phyloP scores from a whole-genome alignment of 1,140 invertebrate species.

The Bombus pascuorum region DNA sequence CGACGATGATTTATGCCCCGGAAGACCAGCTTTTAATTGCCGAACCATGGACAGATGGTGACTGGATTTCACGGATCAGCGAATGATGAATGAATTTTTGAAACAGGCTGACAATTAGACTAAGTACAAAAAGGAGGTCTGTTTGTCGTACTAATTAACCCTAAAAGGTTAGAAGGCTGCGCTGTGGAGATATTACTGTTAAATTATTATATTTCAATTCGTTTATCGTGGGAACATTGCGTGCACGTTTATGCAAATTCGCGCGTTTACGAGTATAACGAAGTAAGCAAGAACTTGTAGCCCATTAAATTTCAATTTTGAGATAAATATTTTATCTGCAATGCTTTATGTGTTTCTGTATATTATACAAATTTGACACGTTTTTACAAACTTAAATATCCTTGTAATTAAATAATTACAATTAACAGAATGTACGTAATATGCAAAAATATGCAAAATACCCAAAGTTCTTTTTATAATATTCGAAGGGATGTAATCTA shows the following conservation, averaged over 20 bases:
- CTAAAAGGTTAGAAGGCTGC: neutral
- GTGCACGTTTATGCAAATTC: too few species aligned
- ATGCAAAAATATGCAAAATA: too few species aligned
- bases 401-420: neutral
- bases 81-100: neutral
- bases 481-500: too few species aligned
- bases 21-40: neutral
- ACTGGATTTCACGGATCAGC: neutral
- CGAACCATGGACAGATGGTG: neutral
- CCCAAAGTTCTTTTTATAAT: too few species aligned
- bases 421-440: neutral
- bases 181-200: neutral
- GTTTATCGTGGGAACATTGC: too few species aligned
- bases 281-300: too few species aligned
- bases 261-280: too few species aligned
- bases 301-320: too few species aligned
- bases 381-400: neutral
- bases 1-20: slow-evolving; percentile 8
- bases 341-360: too few species aligned
- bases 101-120: neutral
- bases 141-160: neutral
- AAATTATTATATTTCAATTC: too few species aligned
- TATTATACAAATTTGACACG: too few species aligned
- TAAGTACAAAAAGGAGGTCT: neutral
- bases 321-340: too few species aligned